Evolutionary conservation across 2,888 invertebrate species (phyloP), one percentile per base, ranked within the genome.

Genomic region (Perithous albicinctus): DNA sequence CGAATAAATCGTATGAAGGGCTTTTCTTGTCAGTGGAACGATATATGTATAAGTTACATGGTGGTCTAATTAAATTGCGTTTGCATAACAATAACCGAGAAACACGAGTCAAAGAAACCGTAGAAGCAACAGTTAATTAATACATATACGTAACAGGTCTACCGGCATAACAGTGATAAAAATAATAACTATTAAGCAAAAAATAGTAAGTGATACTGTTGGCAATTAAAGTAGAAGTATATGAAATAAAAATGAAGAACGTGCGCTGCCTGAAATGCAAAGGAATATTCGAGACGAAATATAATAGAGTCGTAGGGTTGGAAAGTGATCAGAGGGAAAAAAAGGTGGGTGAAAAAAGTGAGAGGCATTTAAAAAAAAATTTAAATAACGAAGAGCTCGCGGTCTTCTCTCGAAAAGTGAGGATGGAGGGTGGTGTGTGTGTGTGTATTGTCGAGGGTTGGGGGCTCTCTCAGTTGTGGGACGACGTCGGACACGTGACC

Each of bases 401-500:
- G 77, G 70, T 70, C 61, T 69, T 75, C 76, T 76, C 15, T 15
- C 15, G 35, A 32, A 32, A 78, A 82, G 70, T 84, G 76, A 78
- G 86, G 85, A 84, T 73, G 23, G 77, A 66, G 84, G 85, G 85
- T 85, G 86, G 86, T 74, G 35, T 78, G 32, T 73, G 38, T 63
- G 23, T 38, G 41, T 38, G 43, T 66, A 35, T 41, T 20, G 72
- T 46, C 29, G 66, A 61, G 73, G 72, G 61, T 78, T 75, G 70
- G 69, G 61, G 64, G 48, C 75, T 64, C 74, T 61, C 78, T 59
- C n/a, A n/a, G 66, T 80, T 78, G 75, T 70, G 64, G 66, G 64
- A 82, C 80, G 78, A 56, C 54, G 77, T 61, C 83, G 79, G 88
- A 89, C 90, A 89, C 90, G 90, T 89, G 90, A 90, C 89, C 90